Percentiles rank a stretch among this genome's conserved stretches.
Conservation (phyloP, 1,140 invertebrate species). For the Leguminivora glycinivorella region DNA sequence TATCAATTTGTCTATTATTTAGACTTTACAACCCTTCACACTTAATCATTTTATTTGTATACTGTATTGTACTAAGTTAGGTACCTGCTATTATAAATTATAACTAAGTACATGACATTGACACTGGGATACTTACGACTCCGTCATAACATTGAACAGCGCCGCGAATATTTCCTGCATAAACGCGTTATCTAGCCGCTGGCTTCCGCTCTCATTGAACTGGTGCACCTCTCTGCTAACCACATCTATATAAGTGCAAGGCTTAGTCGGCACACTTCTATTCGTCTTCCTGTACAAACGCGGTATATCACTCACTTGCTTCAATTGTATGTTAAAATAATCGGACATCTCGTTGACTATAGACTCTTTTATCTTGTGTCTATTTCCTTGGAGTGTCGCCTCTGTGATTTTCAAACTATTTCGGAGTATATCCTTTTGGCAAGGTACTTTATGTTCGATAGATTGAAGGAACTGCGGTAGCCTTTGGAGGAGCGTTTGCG, state of each 20-base stretch:
- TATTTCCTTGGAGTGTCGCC: constrained; percentile 69
- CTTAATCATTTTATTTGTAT: no score
- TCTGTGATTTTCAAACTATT: constrained; percentile 77
- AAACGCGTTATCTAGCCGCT: constrained; percentile 77
- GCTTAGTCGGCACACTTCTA: constrained; percentile 88
- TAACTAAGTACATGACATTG: no score
- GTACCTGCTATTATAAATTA: no score
- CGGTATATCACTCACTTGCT: constrained; percentile 94
- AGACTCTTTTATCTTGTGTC: constrained; percentile 79
- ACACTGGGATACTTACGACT: constrained; percentile 81
- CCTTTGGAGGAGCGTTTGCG: constrained; percentile 52
- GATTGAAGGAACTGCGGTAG: constrained; percentile 73
- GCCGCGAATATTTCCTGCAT: constrained; percentile 78
- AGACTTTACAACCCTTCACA: no score
- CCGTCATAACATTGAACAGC: constrained; percentile 83
- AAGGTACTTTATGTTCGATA: constrained; percentile 68
- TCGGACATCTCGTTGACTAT: constrained; percentile 81
- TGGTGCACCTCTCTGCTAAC: constrained; percentile 82
- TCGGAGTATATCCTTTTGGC: constrained; percentile 53
- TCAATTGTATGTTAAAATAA: constrained; percentile 80
- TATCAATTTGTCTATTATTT: no score
- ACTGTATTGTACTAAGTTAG: no score
- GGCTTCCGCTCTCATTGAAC: constrained; percentile 81
- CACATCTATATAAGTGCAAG: constrained; percentile 87
- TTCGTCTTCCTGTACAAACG: constrained; percentile 95